These are phyloP conservation scores for Sus cebifrons DNA, from an alignment of 2,797 vertebrate genomes.

Conservation along the genomic window DNA sequence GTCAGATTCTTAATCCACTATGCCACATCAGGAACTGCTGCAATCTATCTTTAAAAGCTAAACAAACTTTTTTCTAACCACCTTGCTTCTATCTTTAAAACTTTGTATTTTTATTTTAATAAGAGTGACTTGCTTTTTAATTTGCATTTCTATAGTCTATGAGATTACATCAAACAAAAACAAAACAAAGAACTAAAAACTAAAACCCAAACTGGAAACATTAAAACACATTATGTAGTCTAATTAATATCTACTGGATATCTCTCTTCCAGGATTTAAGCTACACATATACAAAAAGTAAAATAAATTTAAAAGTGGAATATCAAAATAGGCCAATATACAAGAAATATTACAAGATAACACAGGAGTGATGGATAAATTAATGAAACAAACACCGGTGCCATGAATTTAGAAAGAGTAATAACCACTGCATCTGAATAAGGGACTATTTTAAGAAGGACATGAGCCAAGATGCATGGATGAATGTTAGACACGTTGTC, in stretches of 20 bases:
- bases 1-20: too few species aligned
- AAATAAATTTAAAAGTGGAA: conserved; percentile 66
- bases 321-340: neutral
- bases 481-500: neutral
- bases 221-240: neutral
- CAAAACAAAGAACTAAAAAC: conserved; percentile 33
- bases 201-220: conserved; percentile 26
- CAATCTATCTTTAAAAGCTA: conserved; percentile 43
- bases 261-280: conserved; percentile 49
- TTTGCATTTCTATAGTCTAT: conserved; percentile 20
- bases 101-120: conserved; percentile 11
- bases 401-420: conserved; percentile 32
- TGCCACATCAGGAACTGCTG: too few species aligned
- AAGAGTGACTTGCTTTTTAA: neutral
- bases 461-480: neutral
- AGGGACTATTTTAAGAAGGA: conserved; percentile 37
- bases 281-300: conserved; percentile 23
- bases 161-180: conserved; percentile 34
- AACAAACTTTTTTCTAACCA: conserved; percentile 49
- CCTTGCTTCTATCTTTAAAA: conserved; percentile 63
- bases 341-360: conserved; percentile 31
- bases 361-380: neutral
- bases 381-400: neutral
- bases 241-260: conserved; percentile 51
- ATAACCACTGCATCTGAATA: neutral